phyloP scores from a whole-genome alignment of 2,113 vertebrate genomes.

The Entomyzon cyanotis region DNA sequence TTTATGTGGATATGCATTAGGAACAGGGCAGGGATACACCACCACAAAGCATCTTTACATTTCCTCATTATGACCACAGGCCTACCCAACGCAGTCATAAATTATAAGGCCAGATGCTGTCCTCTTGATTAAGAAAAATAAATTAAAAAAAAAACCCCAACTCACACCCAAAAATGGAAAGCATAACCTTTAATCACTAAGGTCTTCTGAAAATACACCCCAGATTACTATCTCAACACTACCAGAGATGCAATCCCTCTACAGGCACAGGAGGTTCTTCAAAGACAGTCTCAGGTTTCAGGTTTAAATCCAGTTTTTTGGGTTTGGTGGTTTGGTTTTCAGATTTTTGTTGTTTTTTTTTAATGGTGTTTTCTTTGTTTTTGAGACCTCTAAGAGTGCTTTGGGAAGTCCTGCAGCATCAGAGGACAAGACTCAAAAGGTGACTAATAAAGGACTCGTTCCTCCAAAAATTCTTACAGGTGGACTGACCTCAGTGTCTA shows the following conservation, averaged over 20 bases:
- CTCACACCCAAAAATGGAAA: neutral
- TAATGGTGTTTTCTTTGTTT: neutral
- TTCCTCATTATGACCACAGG: neutral
- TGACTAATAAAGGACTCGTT: neutral
- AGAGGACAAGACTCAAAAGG: neutral
- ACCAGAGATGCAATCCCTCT: neutral
- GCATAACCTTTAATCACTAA: neutral
- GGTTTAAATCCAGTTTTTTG: neutral
- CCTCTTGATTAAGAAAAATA: neutral
- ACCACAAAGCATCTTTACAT: neutral
- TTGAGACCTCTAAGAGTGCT: neutral
- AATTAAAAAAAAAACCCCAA: neutral
- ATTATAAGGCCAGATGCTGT: accelerated
- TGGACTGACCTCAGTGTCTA: neutral
- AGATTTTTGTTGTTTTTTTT: neutral
- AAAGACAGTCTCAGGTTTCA: neutral
- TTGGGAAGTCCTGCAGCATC: neutral
- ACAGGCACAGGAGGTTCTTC: neutral
- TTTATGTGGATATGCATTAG: neutral
- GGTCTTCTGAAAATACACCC: neutral
- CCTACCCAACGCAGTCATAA: neutral
- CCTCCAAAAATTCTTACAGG: neutral
- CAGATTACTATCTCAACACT: neutral
- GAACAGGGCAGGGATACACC: neutral
- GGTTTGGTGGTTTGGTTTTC: accelerated